A percentile compares a stretch with the other conserved stretches of the same genome.
These are phyloP conservation scores for Acrocyrtus sp. DNA, from an alignment of 2,888 invertebrate genomes.

Conservation along the genomic window DNA sequence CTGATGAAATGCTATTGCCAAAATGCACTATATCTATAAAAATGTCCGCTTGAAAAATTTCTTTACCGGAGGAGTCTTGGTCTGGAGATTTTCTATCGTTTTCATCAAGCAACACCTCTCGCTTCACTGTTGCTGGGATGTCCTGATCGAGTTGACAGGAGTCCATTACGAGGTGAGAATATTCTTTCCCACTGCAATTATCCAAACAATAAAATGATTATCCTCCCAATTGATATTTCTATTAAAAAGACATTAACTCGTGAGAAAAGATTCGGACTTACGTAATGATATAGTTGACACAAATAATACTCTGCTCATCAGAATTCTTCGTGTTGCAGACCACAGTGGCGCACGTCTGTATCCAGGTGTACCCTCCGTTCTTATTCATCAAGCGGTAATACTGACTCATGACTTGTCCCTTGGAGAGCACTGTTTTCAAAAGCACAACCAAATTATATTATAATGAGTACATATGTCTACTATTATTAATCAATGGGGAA, in stretches of 20 bases:
- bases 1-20: too few species aligned
- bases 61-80: slow-evolving; percentile 78
- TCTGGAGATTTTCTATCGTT: slow-evolving; percentile 91
- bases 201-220: not conserved
- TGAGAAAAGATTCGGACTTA: too few species aligned
- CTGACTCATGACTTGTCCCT: slow-evolving; percentile 95
- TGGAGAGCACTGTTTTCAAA: slow-evolving; percentile 83
- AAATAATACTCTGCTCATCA: slow-evolving; percentile 97
- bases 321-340: slow-evolving; percentile 95
- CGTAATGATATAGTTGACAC: slow-evolving; percentile 97
- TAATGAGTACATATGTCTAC: not conserved
- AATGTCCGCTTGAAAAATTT: not conserved
- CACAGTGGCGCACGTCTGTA: slow-evolving; percentile 96
- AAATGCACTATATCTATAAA: too few species aligned
- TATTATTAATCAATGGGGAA: slow-evolving; percentile 1
- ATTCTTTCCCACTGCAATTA: slow-evolving; percentile 82
- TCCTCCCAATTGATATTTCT: too few species aligned
- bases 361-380: slow-evolving; percentile 95
- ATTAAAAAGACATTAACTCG: too few species aligned
- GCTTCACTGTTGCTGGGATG: slow-evolving; percentile 74
- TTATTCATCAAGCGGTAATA: slow-evolving; percentile 97
- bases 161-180: slow-evolving; percentile 91
- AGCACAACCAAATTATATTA: not conserved
- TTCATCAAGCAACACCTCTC: slow-evolving; percentile 84
- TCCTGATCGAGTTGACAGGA: slow-evolving; percentile 84